A percentile compares a stretch with the other conserved stretches of the same genome.
These are phyloP conservation scores for Bibio marci DNA, from an alignment of 2,888 invertebrate species.

Conservation along the genomic window DNA sequence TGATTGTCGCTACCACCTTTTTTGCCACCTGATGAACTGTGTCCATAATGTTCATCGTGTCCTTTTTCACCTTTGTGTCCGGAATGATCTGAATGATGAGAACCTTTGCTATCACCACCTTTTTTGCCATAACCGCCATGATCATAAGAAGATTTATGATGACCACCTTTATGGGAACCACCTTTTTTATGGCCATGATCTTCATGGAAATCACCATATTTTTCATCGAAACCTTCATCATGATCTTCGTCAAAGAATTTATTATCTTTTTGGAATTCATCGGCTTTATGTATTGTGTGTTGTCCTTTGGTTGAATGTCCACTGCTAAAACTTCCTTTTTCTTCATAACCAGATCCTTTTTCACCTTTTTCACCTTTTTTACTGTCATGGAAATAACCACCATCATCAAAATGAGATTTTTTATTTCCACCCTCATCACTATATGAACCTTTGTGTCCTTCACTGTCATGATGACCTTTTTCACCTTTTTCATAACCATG, in stretches of 20 bases:
- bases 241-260: constrained; percentile 76
- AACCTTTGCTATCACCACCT: constrained; percentile 63
- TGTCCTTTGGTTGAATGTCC: constrained; percentile 76
- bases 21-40: constrained; percentile 58
- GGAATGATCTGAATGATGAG: constrained; percentile 60
- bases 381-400: constrained; percentile 29
- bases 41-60: constrained; percentile 57
- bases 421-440: constrained; percentile 31
- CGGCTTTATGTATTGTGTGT: constrained; percentile 68
- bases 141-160: constrained; percentile 58
- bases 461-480: constrained; percentile 58
- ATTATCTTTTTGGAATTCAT: constrained; percentile 74
- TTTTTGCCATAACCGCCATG: constrained; percentile 66
- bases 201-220: constrained; percentile 64
- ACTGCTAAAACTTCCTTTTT: constrained; percentile 56
- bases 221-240: constrained; percentile 63
- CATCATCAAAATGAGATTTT: constrained; percentile 34
- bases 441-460: constrained; percentile 32
- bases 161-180: constrained; percentile 64
- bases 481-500: constrained; percentile 47
- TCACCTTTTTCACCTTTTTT: constrained; percentile 35
- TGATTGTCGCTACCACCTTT: constrained; percentile 65
- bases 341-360: constrained; percentile 30
- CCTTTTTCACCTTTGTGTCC: constrained; percentile 65
- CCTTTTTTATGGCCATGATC: constrained; percentile 69